Conservation (phyloP, 2,888 invertebrate genomes). For the Dynastes hyllus region DNA sequence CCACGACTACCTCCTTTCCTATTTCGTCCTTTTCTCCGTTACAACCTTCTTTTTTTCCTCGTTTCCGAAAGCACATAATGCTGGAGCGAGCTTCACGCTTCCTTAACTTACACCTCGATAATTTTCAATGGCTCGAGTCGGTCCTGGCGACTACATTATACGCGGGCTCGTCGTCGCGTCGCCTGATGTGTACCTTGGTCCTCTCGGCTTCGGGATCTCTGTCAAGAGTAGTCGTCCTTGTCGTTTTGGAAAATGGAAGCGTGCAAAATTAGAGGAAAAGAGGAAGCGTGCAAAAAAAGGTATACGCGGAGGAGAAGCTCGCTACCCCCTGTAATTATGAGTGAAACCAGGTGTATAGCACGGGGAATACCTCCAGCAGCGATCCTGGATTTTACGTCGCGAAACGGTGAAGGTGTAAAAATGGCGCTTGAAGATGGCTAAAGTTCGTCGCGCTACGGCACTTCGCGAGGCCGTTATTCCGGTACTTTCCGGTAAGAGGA, state of each 20-base stretch:
- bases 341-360: no score
- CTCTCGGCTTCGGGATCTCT: no score
- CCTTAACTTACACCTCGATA: slow-evolving; percentile 50
- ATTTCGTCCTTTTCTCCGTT: neutral
- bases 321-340: no score
- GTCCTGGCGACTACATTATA: slow-evolving; percentile 29
- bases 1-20: neutral
- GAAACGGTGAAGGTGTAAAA: neutral
- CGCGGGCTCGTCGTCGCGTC: neutral
- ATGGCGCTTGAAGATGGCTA: neutral
- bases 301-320: no score
- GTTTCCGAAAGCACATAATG: slow-evolving; percentile 21
- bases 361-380: no score
- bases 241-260: no score
- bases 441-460: neutral
- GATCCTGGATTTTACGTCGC: no score
- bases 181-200: neutral
- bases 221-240: no score
- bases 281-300: no score
- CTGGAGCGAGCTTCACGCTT: slow-evolving; percentile 34
- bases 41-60: neutral
- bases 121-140: slow-evolving; percentile 47
- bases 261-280: no score
- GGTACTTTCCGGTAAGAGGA: neutral
- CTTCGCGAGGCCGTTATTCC: slow-evolving; percentile 4